Base-by-base conservation (phyloP, 2,888 invertebrate species). In the Cheilosia vulpina region DNA sequence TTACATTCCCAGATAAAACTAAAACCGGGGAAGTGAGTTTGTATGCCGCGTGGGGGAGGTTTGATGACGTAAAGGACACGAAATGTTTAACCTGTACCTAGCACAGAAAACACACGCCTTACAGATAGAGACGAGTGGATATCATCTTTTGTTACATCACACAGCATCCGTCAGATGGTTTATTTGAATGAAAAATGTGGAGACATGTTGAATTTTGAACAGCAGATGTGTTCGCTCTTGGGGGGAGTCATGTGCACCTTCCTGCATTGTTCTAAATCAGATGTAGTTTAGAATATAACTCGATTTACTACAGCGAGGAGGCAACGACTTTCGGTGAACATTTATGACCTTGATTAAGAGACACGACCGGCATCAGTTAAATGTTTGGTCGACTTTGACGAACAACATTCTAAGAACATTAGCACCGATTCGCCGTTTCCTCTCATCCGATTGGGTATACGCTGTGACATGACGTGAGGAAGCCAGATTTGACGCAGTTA, bases 21-120 rank as follows among this genome's bases (percentile, higher is more conserved):
- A 19, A 19, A 45, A 43, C 52, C 50, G n/a, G 11, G 38, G 13
- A 55, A 57, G 24, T 31, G 13, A 43, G 13, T 31, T 50, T 27
- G 13, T 38, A 38, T 38, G 4, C 52, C 15, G 15, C 1, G 21
- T 15, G 52, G 43, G 19, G 65, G 65, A 31, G 34, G 58, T 63
- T 63, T 21, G 38, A 57, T 78, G 78, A 78, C 78, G 78, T 62
- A 55, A 66, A 24, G 43, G n/a, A 63, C 17, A 47, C 13, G 19
- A 73, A 62, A 53, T 50, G 58, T n/a, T 43, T 66, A 41, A 76
- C 43, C 75, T 58, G n/a, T 52, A 15, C 4, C 7, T 34, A 7
- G 47, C 9, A 2, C n/a, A n/a, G 27, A 6, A 27, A 7, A 31
- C 31, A 9, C 24, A 43, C 55, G 38, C 21, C 31, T 24, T 53